Evolutionary conservation across 2,888 invertebrate genomes (phyloP), one percentile per base, ranked within the genome.

Genomic region (Pomacea canaliculata): DNA sequence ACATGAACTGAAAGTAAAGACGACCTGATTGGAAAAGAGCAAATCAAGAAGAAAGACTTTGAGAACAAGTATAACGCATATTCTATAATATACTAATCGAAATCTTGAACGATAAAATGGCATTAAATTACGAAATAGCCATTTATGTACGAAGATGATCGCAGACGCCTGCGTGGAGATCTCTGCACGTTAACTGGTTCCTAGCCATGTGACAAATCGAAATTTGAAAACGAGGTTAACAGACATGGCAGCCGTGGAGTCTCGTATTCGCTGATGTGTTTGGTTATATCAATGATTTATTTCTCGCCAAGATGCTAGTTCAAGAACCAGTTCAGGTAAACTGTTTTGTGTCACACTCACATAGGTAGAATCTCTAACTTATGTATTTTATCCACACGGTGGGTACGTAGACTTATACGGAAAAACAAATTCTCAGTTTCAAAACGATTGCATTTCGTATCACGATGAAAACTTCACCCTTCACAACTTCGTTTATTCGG

Each of bases 311-410:
- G 79, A 86, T 86, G 86, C 80, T 86, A 66, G 81, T 86, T 48
- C 85, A 86, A 77, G 86, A 86, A 78, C 86, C 86, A 49, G 86
- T 86, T 60, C 85, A 86, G 86, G 86, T 86, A 83, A 46, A 63
- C 1, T 71, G 59, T 12, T 51, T n/a, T n/a, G n/a, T 49, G 56
- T 13, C 18, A 13, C 10, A 13, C 9, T 49, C 49, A 49, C 13
- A 70, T 51, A 5, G 16, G 4, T 56, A 56, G 16, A 56, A 56
- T 56, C 12, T 13, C 1, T 10, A 16, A 56, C 1, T 16, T 56
- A 8, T 56, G 16, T 16, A 7, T 56, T 56, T 7, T 56, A 56
- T 56, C 12, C 12, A 10, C 16, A 7, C 16, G 16, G 10, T 68
- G 9, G 46, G 16, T 37, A 68, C 19, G 27, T 67, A 67, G 67